Conservation (phyloP, 2,797 vertebrate genomes). For the Fratercula arctica region DNA sequence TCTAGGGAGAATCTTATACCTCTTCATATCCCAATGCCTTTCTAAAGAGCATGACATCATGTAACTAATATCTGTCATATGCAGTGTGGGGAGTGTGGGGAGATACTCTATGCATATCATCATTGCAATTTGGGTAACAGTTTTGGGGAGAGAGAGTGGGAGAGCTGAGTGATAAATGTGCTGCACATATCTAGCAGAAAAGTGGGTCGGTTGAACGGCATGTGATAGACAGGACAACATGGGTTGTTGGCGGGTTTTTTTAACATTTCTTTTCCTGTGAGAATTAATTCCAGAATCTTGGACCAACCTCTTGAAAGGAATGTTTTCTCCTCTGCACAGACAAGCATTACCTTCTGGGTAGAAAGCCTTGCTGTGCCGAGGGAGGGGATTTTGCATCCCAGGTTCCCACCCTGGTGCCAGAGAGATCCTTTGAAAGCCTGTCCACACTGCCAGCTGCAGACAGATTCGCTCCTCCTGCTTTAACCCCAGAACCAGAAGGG, state of each 20-base stretch:
- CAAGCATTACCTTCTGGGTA: conserved; percentile 38
- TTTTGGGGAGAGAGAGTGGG: neutral
- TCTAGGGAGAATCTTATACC: neutral
- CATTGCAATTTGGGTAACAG: neutral
- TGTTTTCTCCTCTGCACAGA: conserved; percentile 10
- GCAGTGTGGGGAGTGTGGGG: neutral
- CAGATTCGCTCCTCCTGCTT: conserved; percentile 20
- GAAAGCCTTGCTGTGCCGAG: neutral
- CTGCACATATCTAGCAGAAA: neutral
- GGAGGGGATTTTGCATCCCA: conserved; percentile 29
- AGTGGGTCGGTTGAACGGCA: neutral
- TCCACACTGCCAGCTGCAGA: conserved; percentile 60
- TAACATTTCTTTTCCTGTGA: conserved; percentile 35
- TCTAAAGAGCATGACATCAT: neutral
- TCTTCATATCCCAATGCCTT: neutral
- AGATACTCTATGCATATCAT: neutral
- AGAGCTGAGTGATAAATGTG: conserved; percentile 7
- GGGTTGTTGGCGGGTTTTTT: rapidly evolving
- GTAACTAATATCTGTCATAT: neutral
- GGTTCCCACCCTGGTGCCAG: conserved; percentile 8
- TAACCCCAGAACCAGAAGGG: conserved; percentile 57
- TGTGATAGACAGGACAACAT: conserved; percentile 5
- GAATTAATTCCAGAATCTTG: conserved; percentile 62
- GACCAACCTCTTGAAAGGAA: conserved; percentile 10
- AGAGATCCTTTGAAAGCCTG: conserved; percentile 48